These are phyloP conservation scores for Diphyllodes magnificus DNA, from an alignment of 2,113 vertebrate species.

Conservation along the genomic window DNA sequence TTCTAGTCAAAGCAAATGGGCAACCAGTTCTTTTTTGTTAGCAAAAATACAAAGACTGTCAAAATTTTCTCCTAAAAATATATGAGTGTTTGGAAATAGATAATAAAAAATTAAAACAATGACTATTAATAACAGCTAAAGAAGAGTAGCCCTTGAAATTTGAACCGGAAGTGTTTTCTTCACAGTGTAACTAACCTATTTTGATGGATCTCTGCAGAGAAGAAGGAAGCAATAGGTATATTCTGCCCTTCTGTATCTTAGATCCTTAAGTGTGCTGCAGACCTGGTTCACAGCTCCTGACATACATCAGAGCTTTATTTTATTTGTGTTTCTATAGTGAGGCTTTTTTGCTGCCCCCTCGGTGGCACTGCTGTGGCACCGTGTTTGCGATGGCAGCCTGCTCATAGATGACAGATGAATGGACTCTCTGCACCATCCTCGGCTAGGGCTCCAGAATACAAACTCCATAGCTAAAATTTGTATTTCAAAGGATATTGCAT, in stretches of 20 bases:
- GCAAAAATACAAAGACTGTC: background rate
- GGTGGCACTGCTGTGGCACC: background rate
- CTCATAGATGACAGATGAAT: background rate
- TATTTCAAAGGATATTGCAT: background rate
- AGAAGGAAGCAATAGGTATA: background rate
- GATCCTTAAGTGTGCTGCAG: background rate
- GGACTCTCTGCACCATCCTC: background rate
- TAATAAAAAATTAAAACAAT: background rate
- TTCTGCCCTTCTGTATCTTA: background rate
- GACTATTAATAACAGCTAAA: background rate
- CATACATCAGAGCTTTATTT: background rate
- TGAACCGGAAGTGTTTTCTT: background rate
- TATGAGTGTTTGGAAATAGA: background rate
- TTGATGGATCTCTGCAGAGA: background rate
- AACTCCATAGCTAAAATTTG: background rate
- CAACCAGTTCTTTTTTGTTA: background rate
- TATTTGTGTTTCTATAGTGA: background rate
- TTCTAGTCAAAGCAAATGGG: constrained; percentile 27
- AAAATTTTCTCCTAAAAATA: background rate
- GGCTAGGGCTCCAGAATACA: background rate
- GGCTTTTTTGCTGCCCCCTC: background rate
- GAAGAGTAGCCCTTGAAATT: background rate
- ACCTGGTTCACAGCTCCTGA: background rate
- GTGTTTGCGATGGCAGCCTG: background rate
- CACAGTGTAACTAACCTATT: background rate